Evolutionary conservation across 64 coral and sea anemone genomes (phyloP), one percentile per base, ranked within the genome.

Genomic region (Acropora yongei): DNA sequence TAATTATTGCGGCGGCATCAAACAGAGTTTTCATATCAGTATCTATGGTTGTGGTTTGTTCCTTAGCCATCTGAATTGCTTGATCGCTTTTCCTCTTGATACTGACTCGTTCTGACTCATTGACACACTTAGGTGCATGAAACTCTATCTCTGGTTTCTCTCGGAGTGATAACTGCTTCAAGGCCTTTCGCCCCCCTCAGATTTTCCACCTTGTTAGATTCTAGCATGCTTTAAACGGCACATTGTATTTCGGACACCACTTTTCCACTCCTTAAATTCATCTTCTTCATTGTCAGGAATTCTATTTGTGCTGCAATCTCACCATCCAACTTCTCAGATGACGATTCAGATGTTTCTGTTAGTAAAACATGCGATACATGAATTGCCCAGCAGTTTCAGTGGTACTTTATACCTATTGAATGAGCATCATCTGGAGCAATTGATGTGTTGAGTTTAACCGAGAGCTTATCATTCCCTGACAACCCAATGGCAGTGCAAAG

Each of bases 21-120:
- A 89, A 94, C 17, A 94, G 63, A 68, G 57, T 84, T 78, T 94
- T 94, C 92, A 94, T 51, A 49, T 93, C 85, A 18, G 75, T 58
- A 11, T 83, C 86, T 53, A 83, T 91, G 89, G 69, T 87, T 80
- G 49, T 75, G 20, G 82, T 57, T 18, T 77, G 48, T 63, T 92
- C 87, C 17, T 90, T 63, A 80, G 68, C 1, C 72, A 91, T 75
- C 80, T 91, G 89, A 47, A 91, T 75, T 58, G 72, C 49, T 50
- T 43, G 1, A 77, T 84, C 79, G 40, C 41, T 84, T 76, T 57
- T 78, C 9, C 4, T 76, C 71, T 92, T 92, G 41, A 86, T 78
- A 46, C 68, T 92, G 44, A 91, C 69, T 45, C 69, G 74, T 44
- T 92, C 80, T 16, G 81, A 86, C 66, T 92, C 81, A 86, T 86